phyloP scores from a whole-genome alignment of 2,113 vertebrate genomes.

The Poicephalus meyeri region DNA sequence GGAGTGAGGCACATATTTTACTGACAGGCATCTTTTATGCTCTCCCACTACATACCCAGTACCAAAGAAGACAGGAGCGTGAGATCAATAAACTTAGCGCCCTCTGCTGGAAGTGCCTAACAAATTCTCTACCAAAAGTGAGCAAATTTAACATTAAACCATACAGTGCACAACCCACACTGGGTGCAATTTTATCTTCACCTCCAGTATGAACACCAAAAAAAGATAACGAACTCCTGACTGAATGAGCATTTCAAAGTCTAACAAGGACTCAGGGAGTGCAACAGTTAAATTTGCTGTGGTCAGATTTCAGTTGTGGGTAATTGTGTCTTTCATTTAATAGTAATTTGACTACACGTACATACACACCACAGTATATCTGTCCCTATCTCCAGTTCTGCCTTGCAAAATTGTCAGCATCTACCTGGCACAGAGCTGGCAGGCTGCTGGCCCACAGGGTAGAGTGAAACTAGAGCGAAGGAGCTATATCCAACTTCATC shows the following conservation, averaged over 20 bases:
- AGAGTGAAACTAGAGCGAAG: background rate
- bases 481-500: constrained; percentile 12
- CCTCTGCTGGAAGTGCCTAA: constrained; percentile 57
- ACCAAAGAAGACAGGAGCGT: background rate
- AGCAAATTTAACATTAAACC: background rate
- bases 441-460: background rate
- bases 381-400: background rate
- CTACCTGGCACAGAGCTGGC: background rate
- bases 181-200: background rate
- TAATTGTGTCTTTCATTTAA: background rate
- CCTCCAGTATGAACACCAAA: background rate
- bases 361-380: background rate
- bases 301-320: background rate
- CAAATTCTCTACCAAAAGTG: background rate
- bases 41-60: fast-evolving
- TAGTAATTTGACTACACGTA: background rate
- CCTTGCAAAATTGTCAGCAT: background rate
- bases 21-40: background rate
- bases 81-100: constrained; percentile 34
- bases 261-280: background rate
- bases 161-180: background rate
- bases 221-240: background rate
- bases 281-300: background rate
- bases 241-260: background rate
- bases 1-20: background rate